Evolutionary conservation across 2,113 vertebrate genomes (phyloP), one percentile per base, ranked within the genome.

Genomic region (Columbina picui): DNA sequence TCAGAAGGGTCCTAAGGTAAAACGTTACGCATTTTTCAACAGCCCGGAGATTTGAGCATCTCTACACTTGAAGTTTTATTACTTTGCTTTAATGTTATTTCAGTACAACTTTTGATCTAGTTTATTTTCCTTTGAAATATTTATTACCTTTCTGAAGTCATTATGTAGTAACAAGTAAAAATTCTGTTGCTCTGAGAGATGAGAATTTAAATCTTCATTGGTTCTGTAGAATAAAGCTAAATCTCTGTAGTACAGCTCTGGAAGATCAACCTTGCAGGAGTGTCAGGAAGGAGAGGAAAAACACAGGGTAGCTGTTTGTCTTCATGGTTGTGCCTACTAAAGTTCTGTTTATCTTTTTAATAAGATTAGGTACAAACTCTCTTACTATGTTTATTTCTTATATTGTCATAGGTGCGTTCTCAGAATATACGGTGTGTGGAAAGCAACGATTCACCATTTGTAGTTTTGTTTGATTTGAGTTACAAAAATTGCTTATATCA

Each of bases 381-480:
- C 74, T 27, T 20, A 15, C 47, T 29, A 26, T 29, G 43, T 55
- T 64, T 32, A 12, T 79, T 82, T 75, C n/a, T 43, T 70, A 61
- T 56, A 3, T 30, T 59, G 0, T 3, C 4, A 0, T 14, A 14
- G 57, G 3, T 15, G 1, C 53, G 60, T 63, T 81, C 76, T 70
- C 29, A 45, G 63, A 43, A 14, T 29, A 9, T 14, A 43, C 56
- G 8, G 3, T 49, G 49, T 53, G 45, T n/a, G 79, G 53, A 13
- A 41, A 29, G 29, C 20, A 38, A 7, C 5, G 8, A 2, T 43
- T 90, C 22, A 9, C 26, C 15, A 1, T 47, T 41, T 21, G 13
- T 41, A 12, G 7, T 19, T 73, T 47, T 60, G 9, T 8, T 69
- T 64, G 67, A 3, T 84, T 3, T 77, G 36, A 57, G 39, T 52